These are phyloP conservation scores for Antheraea assamensis DNA, from an alignment of 2,888 invertebrate species.

Conservation along the genomic window DNA sequence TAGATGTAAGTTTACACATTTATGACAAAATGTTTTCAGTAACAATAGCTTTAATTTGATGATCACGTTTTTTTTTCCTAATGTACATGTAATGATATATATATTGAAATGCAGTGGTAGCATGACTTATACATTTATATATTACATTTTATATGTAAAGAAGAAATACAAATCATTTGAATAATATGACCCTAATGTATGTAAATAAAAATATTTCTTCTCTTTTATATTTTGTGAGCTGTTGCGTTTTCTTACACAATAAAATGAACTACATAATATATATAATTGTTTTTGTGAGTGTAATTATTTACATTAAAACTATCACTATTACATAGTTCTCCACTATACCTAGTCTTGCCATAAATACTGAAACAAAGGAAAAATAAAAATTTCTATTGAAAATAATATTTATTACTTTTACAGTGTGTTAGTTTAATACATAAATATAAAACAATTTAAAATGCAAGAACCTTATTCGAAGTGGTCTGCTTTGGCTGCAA, in stretches of 20 bases:
- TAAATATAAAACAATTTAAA: no score
- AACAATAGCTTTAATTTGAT: slow-evolving; percentile 29
- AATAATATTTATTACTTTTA: no score
- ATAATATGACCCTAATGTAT: background rate
- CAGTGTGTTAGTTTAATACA: no score
- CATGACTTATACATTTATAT: background rate
- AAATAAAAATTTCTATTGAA: no score
- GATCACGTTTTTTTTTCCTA: background rate
- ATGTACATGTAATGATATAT: background rate
- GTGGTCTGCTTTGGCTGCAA: no score
- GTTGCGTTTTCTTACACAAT: background rate
- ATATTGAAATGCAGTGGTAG: slow-evolving; percentile 20
- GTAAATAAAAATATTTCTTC: background rate
- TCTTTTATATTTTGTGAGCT: no score
- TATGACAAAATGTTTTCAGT: slow-evolving; percentile 24
- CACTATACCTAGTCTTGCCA: no score
- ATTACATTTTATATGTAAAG: background rate
- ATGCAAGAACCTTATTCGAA: no score
- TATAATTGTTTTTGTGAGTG: no score
- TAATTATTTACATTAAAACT: background rate
- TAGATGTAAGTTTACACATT: slow-evolving; percentile 19
- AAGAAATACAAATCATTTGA: background rate
- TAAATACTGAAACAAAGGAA: no score
- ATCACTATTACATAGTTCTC: background rate
- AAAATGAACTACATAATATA: background rate